Evolutionary conservation across 1,140 invertebrate species (phyloP).

Genomic region (Caenorhabditis inopinata): DNA sequence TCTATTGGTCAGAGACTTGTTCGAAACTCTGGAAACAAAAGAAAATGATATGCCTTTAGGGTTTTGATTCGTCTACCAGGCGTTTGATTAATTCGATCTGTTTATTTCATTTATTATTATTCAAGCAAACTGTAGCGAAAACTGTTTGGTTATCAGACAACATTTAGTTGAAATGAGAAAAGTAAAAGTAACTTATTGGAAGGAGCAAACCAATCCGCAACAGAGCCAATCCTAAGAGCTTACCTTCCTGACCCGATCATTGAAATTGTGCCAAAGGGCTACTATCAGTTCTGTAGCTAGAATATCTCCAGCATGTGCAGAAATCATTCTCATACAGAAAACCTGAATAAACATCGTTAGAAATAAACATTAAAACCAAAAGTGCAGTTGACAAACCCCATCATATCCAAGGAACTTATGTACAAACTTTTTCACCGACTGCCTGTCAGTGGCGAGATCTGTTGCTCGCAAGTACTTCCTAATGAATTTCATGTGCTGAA

Average conservation of each 20-base stretch:
- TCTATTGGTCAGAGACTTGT: conserved; percentile 23
- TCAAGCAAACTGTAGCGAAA: background rate
- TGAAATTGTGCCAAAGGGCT: conserved; percentile 68
- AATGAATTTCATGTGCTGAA: conserved; percentile 66
- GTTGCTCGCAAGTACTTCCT: conserved; percentile 64
- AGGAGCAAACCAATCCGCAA: conserved; percentile 20
- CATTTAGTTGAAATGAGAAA: too few species aligned
- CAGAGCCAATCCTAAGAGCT: background rate
- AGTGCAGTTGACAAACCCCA: conserved; percentile 67
- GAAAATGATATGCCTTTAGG: conserved; percentile 33
- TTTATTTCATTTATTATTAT: background rate
- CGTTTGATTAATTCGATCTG: background rate
- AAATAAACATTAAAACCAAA: background rate
- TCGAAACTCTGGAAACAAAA: conserved; percentile 25
- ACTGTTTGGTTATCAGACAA: background rate
- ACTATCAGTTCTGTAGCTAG: conserved; percentile 69
- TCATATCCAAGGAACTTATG: conserved; percentile 70
- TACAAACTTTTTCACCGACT: conserved; percentile 67
- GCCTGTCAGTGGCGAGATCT: conserved; percentile 63
- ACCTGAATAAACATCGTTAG: conserved; percentile 30
- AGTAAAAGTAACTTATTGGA: background rate
- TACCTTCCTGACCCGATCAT: conserved; percentile 57
- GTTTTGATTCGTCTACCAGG: background rate
- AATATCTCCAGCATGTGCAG: conserved; percentile 70
- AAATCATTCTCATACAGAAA: conserved; percentile 67